These are phyloP conservation scores for Pontoporia blainvillei DNA, from an alignment of 2,113 vertebrate genomes.

Conservation along the genomic window DNA sequence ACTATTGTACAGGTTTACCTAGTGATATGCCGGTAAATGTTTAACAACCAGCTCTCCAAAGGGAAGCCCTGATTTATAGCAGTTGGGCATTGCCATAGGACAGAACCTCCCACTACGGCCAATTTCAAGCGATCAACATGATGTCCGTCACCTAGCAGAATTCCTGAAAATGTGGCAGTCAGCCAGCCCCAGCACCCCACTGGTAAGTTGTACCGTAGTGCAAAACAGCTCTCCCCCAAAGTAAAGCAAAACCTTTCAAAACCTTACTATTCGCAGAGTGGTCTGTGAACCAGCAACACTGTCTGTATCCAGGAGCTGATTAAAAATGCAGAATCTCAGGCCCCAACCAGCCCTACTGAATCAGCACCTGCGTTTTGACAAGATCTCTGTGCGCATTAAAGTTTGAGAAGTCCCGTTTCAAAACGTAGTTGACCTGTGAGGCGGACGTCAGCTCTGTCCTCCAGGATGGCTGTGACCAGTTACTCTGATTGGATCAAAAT, in stretches of 20 bases:
- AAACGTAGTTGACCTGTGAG: neutral
- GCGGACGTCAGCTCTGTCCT: neutral
- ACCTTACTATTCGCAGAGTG: neutral
- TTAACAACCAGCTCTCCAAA: neutral
- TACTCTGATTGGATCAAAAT: neutral
- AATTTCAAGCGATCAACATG: neutral
- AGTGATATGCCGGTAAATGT: neutral
- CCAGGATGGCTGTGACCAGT: neutral
- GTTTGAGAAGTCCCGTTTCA: neutral
- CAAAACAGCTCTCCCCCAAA: neutral
- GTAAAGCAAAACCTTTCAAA: neutral
- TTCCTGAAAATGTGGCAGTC: neutral
- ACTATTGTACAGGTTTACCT: neutral
- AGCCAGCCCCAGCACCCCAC: neutral
- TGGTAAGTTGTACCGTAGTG: neutral
- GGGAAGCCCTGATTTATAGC: neutral
- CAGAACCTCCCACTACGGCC: neutral
- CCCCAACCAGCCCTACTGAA: neutral
- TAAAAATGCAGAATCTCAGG: neutral
- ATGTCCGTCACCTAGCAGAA: neutral
- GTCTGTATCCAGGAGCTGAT: neutral
- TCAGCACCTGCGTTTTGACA: neutral
- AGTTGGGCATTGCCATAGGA: neutral
- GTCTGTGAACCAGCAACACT: neutral
- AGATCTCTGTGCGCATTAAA: neutral